Base-by-base conservation (phyloP, 2,797 vertebrate species). In the Sebastes itinus region DNA sequence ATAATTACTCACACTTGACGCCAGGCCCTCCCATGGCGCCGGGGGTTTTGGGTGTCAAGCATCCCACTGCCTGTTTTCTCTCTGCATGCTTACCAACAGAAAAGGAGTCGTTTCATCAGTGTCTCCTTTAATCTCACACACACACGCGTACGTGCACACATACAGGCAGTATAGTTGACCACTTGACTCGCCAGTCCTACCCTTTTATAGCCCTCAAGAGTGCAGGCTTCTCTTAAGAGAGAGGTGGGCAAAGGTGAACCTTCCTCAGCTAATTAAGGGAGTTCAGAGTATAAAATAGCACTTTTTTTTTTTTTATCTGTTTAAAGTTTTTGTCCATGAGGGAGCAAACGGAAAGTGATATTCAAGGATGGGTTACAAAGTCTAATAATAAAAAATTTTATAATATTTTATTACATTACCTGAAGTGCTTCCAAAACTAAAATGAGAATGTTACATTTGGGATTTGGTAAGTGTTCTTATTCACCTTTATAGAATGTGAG, bases 1-100 rank as follows among this genome's bases (percentile, higher is more conserved):
- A 81, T 89, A 94, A 94, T 94, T 91, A 91, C 85, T 93, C 92
- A 88, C 67, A 32, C 80, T 85, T 32, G n/a, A 85, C 20, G 30
- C 67, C 3, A 28, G 67, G 83, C 77, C 85, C 91, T 85, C 91
- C 88, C 81, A 75, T 13, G 80, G 89, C 49, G 22, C 72, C 52
- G 66, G 71, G 85, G 85, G 90, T 88, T 87, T 86, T 14, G 46
- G 83, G 83, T 90, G 92, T 91, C 91, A 85, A 84, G 85, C 78
- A 68, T 78, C 85, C 77, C 20, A 30, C 87, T 90, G 88, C 77
- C 78, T 85, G 81, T 83, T 88, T 91, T 86, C 30, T 87, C 80
- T 82, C 78, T 20, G 73, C 23, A 14, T 78, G 81, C 88, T 83
- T 75, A 79, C 79, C 77, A 82, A 88, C 69, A 86, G 88, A 87